Percentiles rank a stretch among this genome's conserved stretches.
phyloP scores from a whole-genome alignment of 2,797 vertebrate species.

The Numenius phaeopus region DNA sequence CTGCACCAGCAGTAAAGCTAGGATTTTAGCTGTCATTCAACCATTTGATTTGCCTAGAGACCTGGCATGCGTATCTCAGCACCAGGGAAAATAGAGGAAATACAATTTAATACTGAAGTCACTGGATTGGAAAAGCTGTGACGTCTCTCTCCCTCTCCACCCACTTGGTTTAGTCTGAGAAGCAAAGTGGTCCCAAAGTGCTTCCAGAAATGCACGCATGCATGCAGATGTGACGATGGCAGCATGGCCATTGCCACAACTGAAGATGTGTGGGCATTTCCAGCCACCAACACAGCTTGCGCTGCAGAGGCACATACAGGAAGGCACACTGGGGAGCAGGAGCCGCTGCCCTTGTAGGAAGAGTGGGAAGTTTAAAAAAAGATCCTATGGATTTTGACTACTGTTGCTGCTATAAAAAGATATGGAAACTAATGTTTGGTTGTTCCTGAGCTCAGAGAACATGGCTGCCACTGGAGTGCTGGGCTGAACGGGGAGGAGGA shows the following conservation, averaged over 20 bases:
- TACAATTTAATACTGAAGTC: not conserved
- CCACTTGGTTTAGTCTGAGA: not conserved
- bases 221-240: accelerated
- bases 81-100: not conserved
- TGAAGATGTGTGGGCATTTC: accelerated
- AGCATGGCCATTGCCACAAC: not conserved
- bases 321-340: accelerated
- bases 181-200: not conserved
- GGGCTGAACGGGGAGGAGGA: not conserved
- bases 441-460: not conserved
- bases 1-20: not conserved
- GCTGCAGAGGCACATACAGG: not conserved
- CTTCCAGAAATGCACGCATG: accelerated
- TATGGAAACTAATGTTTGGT: not conserved
- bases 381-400: not conserved
- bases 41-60: not conserved
- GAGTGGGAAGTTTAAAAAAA: not conserved
- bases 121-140: not conserved
- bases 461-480: not conserved
- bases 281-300: not conserved
- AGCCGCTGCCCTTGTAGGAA: not conserved
- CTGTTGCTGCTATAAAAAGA: not conserved
- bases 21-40: constrained; percentile 1
- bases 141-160: not conserved
- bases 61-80: not conserved